Conservation (phyloP, 1,140 invertebrate genomes). For the Trichonephila clavipes region DNA sequence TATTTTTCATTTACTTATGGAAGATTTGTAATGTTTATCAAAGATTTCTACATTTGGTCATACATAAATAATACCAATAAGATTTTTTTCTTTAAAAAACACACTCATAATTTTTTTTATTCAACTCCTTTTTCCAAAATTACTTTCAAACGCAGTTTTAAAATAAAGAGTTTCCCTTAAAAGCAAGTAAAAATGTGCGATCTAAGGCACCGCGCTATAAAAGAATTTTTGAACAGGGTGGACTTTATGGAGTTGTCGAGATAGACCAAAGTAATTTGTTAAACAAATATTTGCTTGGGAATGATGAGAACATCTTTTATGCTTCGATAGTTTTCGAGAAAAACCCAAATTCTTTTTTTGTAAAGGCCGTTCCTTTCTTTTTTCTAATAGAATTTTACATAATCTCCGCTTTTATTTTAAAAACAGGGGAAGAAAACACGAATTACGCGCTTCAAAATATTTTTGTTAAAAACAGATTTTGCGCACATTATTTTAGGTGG, state of each 20-base stretch:
- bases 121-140: not conserved
- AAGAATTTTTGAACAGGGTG: not conserved
- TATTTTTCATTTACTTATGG: too few relatives aligned
- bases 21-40: too few relatives aligned
- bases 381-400: too few relatives aligned
- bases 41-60: too few relatives aligned
- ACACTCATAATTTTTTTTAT: not conserved
- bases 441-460: too few relatives aligned
- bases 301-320: not conserved
- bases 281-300: not conserved
- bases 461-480: too few relatives aligned
- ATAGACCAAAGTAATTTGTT: not conserved
- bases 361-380: not conserved
- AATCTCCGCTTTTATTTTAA: too few relatives aligned
- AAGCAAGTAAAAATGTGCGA: not conserved
- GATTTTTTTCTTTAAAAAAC: not conserved
- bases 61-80: not conserved
- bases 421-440: too few relatives aligned
- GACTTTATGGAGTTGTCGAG: not conserved
- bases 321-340: not conserved
- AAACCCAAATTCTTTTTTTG: not conserved
- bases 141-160: not conserved
- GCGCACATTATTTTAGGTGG: too few relatives aligned
- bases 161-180: not conserved
- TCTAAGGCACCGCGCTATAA: not conserved